Percentiles rank a stretch among this genome's conserved stretches.
phyloP scores from a whole-genome alignment of 1,140 invertebrate species.

The Platorchestia sp. region DNA sequence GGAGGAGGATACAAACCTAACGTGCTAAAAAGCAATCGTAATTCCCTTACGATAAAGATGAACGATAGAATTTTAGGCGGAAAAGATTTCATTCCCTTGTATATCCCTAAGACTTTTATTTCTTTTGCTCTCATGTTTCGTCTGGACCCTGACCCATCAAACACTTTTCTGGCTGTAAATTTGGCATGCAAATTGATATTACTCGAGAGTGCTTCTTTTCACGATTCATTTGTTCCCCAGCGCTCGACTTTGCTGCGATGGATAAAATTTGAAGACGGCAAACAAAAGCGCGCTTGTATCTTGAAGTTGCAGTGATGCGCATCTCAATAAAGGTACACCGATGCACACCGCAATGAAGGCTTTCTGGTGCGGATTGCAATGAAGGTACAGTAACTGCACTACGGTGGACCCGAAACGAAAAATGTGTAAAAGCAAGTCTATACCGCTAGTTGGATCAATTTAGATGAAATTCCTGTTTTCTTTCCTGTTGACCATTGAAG shows the following conservation, averaged over 20 bases:
- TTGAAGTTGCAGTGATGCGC: not conserved
- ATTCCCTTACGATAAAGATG: not conserved
- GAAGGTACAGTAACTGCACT: no score
- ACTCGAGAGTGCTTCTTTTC: not conserved
- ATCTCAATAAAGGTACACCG: no score
- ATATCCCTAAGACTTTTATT: not conserved
- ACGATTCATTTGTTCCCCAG: not conserved
- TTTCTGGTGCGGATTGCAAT: no score
- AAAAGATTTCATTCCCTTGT: not conserved
- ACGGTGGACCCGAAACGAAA: not conserved
- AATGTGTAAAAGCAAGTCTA: not conserved
- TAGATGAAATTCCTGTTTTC: not conserved
- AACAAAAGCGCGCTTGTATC: no score
- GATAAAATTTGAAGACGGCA: not conserved
- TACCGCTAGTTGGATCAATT: not conserved
- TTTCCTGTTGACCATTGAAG: not conserved
- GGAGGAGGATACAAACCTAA: not conserved
- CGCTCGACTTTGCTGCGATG: not conserved
- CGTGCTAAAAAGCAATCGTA: not conserved
- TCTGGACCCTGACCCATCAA: not conserved
- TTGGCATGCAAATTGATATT: constrained; percentile 3
- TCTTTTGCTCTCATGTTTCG: not conserved
- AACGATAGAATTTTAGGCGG: not conserved
- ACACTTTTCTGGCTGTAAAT: not conserved
- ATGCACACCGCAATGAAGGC: no score